Conservation (phyloP, 2,888 invertebrate genomes). For the Xanthia icteritia region DNA sequence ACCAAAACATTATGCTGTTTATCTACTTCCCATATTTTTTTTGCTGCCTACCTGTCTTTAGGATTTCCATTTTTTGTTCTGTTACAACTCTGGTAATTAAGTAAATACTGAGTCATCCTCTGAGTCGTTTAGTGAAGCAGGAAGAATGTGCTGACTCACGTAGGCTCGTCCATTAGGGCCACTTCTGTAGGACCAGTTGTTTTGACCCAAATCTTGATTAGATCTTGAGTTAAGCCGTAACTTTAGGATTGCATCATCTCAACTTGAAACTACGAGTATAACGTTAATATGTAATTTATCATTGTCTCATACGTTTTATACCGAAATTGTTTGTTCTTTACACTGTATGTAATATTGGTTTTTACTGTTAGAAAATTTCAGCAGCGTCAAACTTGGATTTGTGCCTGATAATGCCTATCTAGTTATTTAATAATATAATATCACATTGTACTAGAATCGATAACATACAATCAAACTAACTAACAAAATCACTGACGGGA, state of each 20-base stretch:
- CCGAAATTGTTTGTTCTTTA: background rate
- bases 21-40: background rate
- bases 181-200: slow-evolving; percentile 8
- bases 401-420: too few relatives aligned
- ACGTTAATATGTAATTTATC: background rate
- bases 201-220: slow-evolving; percentile 36
- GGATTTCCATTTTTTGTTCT: slow-evolving; percentile 2
- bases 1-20: background rate
- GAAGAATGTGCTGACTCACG: slow-evolving; percentile 47
- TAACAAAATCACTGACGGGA: too few relatives aligned
- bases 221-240: slow-evolving; percentile 8
- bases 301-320: background rate
- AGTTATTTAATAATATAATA: too few relatives aligned
- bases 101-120: slow-evolving; percentile 29
- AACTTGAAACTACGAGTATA: too few relatives aligned
- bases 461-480: too few relatives aligned
- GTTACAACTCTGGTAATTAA: slow-evolving; percentile 35
- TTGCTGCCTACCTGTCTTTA: background rate
- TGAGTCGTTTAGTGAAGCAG: slow-evolving; percentile 29
- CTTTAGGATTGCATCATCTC: background rate
- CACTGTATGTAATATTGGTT: background rate
- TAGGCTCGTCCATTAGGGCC: slow-evolving; percentile 20
- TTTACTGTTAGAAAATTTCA: background rate
- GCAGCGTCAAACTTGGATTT: too few relatives aligned
- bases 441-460: too few relatives aligned